Percentiles rank a stretch among this genome's conserved stretches.
Evolutionary conservation across 2,888 invertebrate genomes (phyloP).

Genomic region (Cheilosia vulpina): DNA sequence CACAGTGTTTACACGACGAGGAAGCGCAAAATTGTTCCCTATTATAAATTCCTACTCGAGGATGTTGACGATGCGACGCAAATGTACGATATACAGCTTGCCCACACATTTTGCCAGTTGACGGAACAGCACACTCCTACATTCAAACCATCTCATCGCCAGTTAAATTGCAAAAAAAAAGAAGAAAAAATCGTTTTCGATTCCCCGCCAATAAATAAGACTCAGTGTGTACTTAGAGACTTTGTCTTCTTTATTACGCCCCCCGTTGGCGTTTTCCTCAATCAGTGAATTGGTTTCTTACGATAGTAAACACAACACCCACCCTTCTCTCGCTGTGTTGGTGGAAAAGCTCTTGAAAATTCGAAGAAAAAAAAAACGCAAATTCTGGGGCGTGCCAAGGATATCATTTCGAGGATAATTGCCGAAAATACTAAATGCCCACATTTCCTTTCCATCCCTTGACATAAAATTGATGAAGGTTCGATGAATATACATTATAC

Average conservation of each 20-base stretch:
- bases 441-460: not conserved
- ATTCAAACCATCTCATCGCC: slow-evolving; percentile 2
- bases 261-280: slow-evolving; percentile 4
- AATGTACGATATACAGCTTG: not conserved
- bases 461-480: slow-evolving; percentile 56
- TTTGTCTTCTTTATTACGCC: slow-evolving; percentile 43
- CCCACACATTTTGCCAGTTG: not conserved
- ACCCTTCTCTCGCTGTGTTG: not conserved
- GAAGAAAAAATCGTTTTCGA: slow-evolving; percentile 8
- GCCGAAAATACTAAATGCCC: slow-evolving; percentile 14
- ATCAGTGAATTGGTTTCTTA: slow-evolving; percentile 49
- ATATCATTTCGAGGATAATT: slow-evolving; percentile 59
- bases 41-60: not conserved
- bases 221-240: slow-evolving; percentile 56
- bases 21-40: not conserved
- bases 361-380: not conserved
- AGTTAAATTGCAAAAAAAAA: not conserved
- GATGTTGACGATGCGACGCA: not conserved
- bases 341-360: not conserved
- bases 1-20: slow-evolving; percentile 28
- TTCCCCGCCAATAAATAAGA: slow-evolving; percentile 47
- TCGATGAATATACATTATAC: slow-evolving; percentile 29
- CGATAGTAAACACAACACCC: not conserved
- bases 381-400: slow-evolving; percentile 42
- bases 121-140: not conserved